Base-by-base conservation (phyloP, 1,140 invertebrate genomes). In the Leptestheria dahalacensis region DNA sequence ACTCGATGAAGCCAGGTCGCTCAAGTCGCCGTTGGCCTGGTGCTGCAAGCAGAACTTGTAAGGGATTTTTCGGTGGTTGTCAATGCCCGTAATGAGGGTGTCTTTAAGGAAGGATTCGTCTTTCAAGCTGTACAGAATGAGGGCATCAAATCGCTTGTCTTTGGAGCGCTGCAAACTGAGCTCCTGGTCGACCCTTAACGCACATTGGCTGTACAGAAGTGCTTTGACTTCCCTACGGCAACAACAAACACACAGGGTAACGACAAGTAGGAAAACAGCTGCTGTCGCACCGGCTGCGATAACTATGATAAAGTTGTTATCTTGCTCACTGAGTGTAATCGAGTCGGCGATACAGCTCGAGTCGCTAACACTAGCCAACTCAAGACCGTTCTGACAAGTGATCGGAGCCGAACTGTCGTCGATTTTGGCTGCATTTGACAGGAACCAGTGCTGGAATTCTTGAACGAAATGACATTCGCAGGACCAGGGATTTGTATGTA, bases 61-160 rank as follows among this genome's bases (percentile, higher is more conserved):
- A 0, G 66, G 66, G 20, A 53, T n/a, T 11, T 67, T 65, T 2
- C 68, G 56, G 33, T 81, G 81, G 20, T 75, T 72, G 73, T 93
- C 88, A 26, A 93, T 75, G 6, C 85, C 83, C 3, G 84, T 82
- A 26, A 86, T 85, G 64, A 94, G 72, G 63, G 90, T 85, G 67
- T 91, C 83, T 64, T 83, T 83, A 3, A 93, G 86, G 72, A 89
- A 92, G 28, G 82, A 80, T 69, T 91, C 87, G 71, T 95, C 90
- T 70, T 92, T 87, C 25, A 87, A 81, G 65, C 88, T 90, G 73
- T 94, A 94, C 49, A 86, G 87, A 47, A 94, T 82, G 70, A 91
- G 94, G 11, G 89, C 89, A 70, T 95, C 91, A 69, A 88, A 91
- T 26, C 89, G 78, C 64, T 85, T 81, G 73, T 89, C 86, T 66